phyloP scores from a whole-genome alignment of 2,113 vertebrate genomes.

The Oophaga pumilio region DNA sequence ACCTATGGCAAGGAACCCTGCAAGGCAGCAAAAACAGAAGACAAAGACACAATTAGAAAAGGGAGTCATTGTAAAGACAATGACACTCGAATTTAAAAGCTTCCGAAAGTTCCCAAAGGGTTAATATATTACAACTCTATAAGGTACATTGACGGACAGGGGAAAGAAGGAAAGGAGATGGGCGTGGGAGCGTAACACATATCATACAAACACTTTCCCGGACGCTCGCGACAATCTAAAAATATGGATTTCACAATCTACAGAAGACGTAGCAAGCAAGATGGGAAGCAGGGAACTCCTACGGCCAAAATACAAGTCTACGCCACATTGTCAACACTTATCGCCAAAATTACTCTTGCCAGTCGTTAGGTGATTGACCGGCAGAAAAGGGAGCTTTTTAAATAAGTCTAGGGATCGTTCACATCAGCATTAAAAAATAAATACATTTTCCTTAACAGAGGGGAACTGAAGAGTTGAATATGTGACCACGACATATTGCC shows the following conservation, averaged over 20 bases:
- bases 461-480: not conserved
- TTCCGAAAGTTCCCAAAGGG: not conserved
- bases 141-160: not conserved
- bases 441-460: no score
- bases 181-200: not conserved
- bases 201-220: not conserved
- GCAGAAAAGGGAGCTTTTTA: not conserved
- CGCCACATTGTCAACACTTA: not conserved
- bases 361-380: not conserved
- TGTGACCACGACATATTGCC: no score
- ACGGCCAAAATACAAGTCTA: not conserved
- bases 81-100: conserved; percentile 17
- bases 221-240: not conserved
- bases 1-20: conserved; percentile 91
- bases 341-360: not conserved
- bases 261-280: not conserved
- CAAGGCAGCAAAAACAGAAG: conserved; percentile 96
- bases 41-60: conserved; percentile 85
- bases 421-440: no score
- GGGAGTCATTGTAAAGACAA: conserved; percentile 54
- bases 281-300: not conserved
- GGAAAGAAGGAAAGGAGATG: not conserved
- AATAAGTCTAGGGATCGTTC: no score
- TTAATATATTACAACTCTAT: not conserved
- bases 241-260: not conserved